Evolutionary conservation across 2,888 invertebrate species (phyloP), one percentile per base, ranked within the genome.

Genomic region (Tetragonula carbonaria): DNA sequence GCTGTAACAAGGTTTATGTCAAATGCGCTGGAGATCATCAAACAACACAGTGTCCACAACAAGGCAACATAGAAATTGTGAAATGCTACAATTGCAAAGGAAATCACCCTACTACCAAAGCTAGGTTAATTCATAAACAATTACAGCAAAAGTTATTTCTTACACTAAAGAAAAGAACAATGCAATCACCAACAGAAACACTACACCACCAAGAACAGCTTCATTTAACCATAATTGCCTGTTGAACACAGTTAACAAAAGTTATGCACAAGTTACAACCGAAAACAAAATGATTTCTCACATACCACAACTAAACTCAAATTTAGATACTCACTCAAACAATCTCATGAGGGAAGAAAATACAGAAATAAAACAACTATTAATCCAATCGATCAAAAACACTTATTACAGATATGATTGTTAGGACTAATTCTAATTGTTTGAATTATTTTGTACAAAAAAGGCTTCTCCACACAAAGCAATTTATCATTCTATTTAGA

Each of bases 81-180:
- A 79, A 74, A 23, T 74, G 45, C 51, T 2, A 8, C 2, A 67
- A 66, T 18, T 73, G 59, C 16, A 51, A 59, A 28, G 57, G 21
- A 68, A 73, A 55, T 45, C 45, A n/a, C 4, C 4, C 16, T 33
- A 5, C 45, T 16, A 76, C 50, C 62, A 74, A 51, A 14, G 51
- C 5, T 68, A 33, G 33, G 62, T 13, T 38, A 33, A 21, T 57
- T 14, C 45, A 70, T 6, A 70, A 78, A 70, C 68, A 72, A 16
- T 18, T 74, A 18, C 51, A 78, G 57, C 18, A 21, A 38, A 66
- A n/a, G 0, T 16, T 67, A 23, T 76, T 67, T 14, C 11, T 5
- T 18, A 14, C 13, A 8, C 16, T 21, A 14, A 51, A 2, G 51
- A n/a, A 75, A 2, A 68, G 11, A 62, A 51, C 45, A 5, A 4